A percentile compares a stretch with the other conserved stretches of the same genome.
phyloP scores from a whole-genome alignment of 2,113 vertebrate genomes.

The Mixornis gularis region DNA sequence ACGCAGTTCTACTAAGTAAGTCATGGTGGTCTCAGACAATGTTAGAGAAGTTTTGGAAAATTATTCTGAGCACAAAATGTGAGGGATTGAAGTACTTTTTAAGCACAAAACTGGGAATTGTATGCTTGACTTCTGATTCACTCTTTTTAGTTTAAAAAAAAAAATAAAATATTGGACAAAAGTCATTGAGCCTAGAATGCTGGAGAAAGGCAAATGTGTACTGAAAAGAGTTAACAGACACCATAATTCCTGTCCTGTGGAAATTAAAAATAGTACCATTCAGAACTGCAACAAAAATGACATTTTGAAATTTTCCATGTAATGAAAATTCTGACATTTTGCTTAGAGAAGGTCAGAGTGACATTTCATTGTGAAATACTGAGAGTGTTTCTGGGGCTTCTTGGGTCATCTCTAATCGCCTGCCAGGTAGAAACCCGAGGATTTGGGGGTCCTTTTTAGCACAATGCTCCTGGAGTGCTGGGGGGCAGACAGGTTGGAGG shows the following conservation, averaged over 20 bases:
- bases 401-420: conserved; percentile 18
- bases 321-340: conserved; percentile 61
- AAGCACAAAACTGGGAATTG: not conserved
- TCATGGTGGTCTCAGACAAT: not conserved
- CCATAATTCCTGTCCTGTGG: not conserved
- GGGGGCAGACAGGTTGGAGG: not conserved
- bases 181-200: not conserved
- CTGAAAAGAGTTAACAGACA: not conserved
- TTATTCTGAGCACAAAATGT: not conserved
- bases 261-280: conserved; percentile 38
- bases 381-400: not conserved
- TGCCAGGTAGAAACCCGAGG: not conserved
- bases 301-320: conserved; percentile 58
- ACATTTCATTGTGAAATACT: conserved; percentile 54
- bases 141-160: not conserved
- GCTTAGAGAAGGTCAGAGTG: conserved; percentile 60
- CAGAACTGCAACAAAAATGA: conserved; percentile 52
- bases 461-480: not conserved
- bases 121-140: not conserved
- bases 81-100: not conserved
- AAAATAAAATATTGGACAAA: not conserved
- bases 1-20: not conserved
- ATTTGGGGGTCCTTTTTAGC: not conserved
- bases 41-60: not conserved
- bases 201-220: not conserved